A percentile compares a stretch with the other conserved stretches of the same genome.
phyloP scores from a whole-genome alignment of 2,797 vertebrate species.

The Enteromius treurensis region DNA sequence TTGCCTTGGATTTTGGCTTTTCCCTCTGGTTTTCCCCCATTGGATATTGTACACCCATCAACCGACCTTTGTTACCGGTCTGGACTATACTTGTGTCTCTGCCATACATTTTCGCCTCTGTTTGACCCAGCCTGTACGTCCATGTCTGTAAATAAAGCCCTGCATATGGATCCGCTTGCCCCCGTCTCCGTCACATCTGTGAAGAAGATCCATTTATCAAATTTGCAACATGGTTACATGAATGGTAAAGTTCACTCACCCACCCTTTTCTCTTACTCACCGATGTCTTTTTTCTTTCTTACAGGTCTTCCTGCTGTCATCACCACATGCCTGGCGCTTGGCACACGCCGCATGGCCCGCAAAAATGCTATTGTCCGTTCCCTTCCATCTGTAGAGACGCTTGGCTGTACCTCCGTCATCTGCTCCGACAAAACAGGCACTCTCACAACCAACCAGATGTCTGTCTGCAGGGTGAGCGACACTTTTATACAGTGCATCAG shows the following conservation, averaged over 20 bases:
- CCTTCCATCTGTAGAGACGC: conserved; percentile 81
- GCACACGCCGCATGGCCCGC: conserved; percentile 80
- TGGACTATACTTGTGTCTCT: no score
- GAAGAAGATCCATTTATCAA: not conserved
- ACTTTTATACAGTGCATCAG: not conserved
- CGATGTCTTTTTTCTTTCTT: conserved; percentile 9
- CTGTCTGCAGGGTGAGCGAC: conserved; percentile 77
- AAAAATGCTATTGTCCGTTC: conserved; percentile 83
- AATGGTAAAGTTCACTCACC: not conserved
- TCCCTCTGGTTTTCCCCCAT: no score
- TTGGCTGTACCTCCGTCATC: conserved; percentile 82
- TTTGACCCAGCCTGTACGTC: no score
- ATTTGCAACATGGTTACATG: not conserved
- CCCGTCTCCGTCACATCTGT: not conserved
- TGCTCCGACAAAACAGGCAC: conserved; percentile 84
- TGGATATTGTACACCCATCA: no score
- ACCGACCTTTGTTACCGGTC: no score
- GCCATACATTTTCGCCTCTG: no score
- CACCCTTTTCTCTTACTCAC: not conserved
- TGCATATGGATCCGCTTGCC: no score
- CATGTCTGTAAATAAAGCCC: no score
- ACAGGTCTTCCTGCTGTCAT: conserved; percentile 82
- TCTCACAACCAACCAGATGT: conserved; percentile 84
- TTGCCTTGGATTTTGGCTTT: no score
- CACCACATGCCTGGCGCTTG: conserved; percentile 81